These are phyloP conservation scores for Cephonodes hylas DNA, from an alignment of 2,888 invertebrate genomes.

Conservation along the genomic window DNA sequence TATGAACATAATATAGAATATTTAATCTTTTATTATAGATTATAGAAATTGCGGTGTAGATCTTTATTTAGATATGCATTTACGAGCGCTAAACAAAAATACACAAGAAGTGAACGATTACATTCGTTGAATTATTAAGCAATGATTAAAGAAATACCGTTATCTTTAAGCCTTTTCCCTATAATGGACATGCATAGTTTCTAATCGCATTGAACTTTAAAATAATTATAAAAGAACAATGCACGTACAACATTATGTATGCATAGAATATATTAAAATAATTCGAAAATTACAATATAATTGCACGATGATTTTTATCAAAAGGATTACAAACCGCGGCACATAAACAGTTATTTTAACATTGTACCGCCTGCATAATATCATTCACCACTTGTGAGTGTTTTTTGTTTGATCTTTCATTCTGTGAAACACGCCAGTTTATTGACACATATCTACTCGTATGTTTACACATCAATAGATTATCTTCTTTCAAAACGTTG, in stretches of 20 bases:
- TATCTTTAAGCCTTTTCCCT: no score
- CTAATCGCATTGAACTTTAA: no score
- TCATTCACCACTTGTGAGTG: conserved; percentile 20
- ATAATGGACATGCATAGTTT: background rate
- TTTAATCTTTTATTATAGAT: no score
- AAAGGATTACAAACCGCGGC: conserved; percentile 21
- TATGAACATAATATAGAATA: no score
- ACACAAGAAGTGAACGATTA: no score
- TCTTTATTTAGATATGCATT: no score
- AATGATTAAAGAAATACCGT: no score
- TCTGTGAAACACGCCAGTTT: conserved; percentile 17
- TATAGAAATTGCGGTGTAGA: no score
- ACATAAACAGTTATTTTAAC: conserved; percentile 26
- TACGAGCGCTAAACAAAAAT: no score
- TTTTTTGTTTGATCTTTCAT: conserved; percentile 6
- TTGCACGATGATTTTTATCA: conserved; percentile 17
- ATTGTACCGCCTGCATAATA: conserved; percentile 16
- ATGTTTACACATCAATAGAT: conserved; percentile 2
- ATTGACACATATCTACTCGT: conserved; percentile 8
- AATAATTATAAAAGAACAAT: background rate
- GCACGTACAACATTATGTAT: background rate
- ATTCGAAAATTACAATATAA: conserved; percentile 6
- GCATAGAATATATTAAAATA: background rate
- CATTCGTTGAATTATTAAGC: no score
- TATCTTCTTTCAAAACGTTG: conserved; percentile 1